phyloP scores from a whole-genome alignment of 2,888 invertebrate genomes.

The Tenthredo livida region DNA sequence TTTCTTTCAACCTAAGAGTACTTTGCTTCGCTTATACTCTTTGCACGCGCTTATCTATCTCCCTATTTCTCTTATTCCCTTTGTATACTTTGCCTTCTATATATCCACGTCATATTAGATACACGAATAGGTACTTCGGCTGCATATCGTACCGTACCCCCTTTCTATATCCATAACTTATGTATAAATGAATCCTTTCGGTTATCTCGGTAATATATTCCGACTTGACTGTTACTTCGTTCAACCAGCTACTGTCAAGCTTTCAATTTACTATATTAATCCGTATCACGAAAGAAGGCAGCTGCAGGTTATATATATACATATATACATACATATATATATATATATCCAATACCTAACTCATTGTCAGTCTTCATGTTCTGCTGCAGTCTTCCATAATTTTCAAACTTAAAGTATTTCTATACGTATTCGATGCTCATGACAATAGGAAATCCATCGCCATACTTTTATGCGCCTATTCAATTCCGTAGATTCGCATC shows the following conservation, averaged over 20 bases:
- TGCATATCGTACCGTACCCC: not conserved
- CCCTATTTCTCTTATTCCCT: not conserved
- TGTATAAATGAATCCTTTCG: constrained; percentile 1
- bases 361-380: constrained; percentile 23
- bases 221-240: not conserved
- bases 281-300: constrained; percentile 35
- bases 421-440: not conserved
- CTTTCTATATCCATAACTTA: not conserved
- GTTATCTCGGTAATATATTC: constrained; percentile 23
- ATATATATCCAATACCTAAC: constrained; percentile 10
- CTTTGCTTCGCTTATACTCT: constrained; percentile 3
- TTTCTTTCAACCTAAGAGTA: not conserved
- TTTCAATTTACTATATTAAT: constrained; percentile 40
- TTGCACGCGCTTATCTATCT: not conserved
- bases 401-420: not conserved
- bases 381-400: not conserved
- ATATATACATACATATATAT: too few relatives aligned
- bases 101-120: not conserved
- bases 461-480: constrained; percentile 18
- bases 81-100: not conserved
- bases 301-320: not conserved
- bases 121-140: not conserved
- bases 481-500: not conserved
- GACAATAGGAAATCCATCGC: not conserved
- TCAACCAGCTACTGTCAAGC: constrained; percentile 1